These are phyloP conservation scores for Mesoclemmys tuberculata DNA, from an alignment of 2,113 vertebrate genomes.

Conservation along the genomic window DNA sequence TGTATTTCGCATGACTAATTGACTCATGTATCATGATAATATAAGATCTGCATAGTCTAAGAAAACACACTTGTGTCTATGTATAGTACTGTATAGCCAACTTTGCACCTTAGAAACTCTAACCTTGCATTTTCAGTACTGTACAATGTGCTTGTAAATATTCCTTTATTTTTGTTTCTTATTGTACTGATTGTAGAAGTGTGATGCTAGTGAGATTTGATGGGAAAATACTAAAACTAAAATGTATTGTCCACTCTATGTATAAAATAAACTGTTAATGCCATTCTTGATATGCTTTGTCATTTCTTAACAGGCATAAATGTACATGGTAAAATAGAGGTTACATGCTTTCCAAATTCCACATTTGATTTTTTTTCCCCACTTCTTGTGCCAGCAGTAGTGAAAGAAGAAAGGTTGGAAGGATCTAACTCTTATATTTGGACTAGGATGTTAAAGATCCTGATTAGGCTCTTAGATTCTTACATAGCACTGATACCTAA, in stretches of 20 bases:
- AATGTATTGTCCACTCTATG: conserved; percentile 14
- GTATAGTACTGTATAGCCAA: neutral
- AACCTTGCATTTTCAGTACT: conserved; percentile 1
- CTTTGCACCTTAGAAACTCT: conserved; percentile 41
- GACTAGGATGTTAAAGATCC: neutral
- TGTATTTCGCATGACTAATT: neutral
- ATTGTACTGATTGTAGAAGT: conserved; percentile 41
- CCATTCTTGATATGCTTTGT: neutral
- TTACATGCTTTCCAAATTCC: neutral
- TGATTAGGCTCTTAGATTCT: neutral
- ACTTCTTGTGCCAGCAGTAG: neutral
- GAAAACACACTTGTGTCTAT: neutral
- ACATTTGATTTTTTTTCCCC: neutral
- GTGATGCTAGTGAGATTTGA: conserved; percentile 27
- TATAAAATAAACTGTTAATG: conserved; percentile 31
- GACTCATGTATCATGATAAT: neutral
- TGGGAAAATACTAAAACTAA: conserved; percentile 14
- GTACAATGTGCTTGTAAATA: conserved; percentile 41
- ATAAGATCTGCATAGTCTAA: neutral
- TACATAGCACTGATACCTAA: neutral
- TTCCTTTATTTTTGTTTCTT: neutral
- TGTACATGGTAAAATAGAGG: neutral
- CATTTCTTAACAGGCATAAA: neutral
- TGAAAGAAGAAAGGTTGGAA: neutral
- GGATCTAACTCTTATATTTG: neutral